phyloP scores from a whole-genome alignment of 2,113 vertebrate species.

The Eurypyga helias region DNA sequence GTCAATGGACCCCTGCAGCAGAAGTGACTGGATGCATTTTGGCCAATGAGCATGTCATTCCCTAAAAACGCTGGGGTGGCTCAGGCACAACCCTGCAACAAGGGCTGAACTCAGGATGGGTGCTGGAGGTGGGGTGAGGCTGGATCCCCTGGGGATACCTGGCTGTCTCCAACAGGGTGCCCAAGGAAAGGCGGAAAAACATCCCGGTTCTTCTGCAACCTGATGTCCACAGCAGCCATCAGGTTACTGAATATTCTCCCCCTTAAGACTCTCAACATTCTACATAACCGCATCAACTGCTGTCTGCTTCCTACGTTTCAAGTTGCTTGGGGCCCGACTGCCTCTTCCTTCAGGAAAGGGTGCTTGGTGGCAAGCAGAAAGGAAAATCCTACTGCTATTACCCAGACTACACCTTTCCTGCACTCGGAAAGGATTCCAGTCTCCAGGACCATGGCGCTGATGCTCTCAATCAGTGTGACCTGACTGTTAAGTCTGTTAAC shows the following conservation, averaged over 20 bases:
- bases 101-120: not conserved
- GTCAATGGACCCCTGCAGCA: not conserved
- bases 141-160: not conserved
- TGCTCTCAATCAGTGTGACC: not conserved
- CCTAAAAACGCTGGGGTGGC: fast-evolving
- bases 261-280: not conserved
- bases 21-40: not conserved
- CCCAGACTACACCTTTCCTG: not conserved
- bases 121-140: not conserved
- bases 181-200: not conserved
- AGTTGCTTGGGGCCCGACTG: not conserved
- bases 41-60: not conserved
- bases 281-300: not conserved
- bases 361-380: not conserved
- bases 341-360: not conserved
- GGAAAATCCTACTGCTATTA: not conserved
- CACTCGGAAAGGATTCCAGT: not conserved
- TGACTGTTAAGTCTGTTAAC: not conserved
- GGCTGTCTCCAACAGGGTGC: not conserved
- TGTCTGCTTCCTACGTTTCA: not conserved
- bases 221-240: not conserved
- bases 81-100: not conserved
- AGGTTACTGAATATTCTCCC: not conserved
- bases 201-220: fast-evolving
- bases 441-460: not conserved